A percentile compares a stretch with the other conserved stretches of the same genome.
Evolutionary conservation across 2,113 vertebrate species (phyloP).

Genomic region (Scytalopus superciliaris): DNA sequence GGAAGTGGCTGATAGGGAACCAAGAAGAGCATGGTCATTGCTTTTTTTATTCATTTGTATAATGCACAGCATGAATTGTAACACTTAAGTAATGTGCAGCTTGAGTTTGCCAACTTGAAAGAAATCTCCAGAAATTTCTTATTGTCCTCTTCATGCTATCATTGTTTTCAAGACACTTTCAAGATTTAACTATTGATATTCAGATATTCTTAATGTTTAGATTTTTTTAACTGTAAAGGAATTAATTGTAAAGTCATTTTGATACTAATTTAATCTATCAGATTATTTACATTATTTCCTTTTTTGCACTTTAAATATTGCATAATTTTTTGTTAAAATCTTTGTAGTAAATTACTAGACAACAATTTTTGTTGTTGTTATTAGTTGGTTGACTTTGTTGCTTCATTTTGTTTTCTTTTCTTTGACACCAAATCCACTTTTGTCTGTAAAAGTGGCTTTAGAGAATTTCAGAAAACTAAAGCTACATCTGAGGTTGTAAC

Average conservation of each 20-base stretch:
- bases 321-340: not conserved
- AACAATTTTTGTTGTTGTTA: not conserved
- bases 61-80: not conserved
- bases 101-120: not conserved
- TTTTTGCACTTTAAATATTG: not conserved
- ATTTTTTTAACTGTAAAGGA: not conserved
- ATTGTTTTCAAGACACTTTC: not conserved
- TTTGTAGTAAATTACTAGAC: not conserved
- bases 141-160: not conserved
- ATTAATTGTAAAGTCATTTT: not conserved
- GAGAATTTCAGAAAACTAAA: not conserved
- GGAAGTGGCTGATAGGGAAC: not conserved
- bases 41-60: not conserved
- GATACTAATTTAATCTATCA: not conserved
- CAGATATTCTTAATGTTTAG: not conserved
- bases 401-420: not conserved
- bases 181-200: not conserved
- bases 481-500: not conserved
- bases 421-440: not conserved
- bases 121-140: not conserved
- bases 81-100: not conserved
- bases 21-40: not conserved
- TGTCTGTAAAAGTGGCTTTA: not conserved
- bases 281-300: not conserved
- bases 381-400: not conserved